Conservation (phyloP, 1,140 invertebrate genomes). For the Ostrea edulis region DNA sequence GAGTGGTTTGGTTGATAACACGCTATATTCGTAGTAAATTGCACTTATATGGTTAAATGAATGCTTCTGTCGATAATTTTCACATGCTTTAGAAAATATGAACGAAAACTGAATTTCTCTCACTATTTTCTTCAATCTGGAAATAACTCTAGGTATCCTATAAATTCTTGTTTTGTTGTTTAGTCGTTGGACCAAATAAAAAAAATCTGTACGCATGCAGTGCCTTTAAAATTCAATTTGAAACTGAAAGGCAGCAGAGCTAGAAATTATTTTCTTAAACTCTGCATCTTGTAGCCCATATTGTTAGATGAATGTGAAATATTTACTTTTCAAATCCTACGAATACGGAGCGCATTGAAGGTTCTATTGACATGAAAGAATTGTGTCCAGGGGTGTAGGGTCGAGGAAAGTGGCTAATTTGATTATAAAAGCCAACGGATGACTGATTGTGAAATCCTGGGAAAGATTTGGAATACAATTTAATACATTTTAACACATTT, state of each 20-base stretch:
- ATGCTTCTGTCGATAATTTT: no score
- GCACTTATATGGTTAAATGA: no score
- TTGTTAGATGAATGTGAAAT: not conserved
- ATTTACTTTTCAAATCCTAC: not conserved
- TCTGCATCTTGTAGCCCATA: not conserved
- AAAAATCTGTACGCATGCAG: no score
- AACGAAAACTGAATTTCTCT: no score
- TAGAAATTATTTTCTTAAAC: not conserved
- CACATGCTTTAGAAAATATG: no score
- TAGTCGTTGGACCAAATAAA: no score
- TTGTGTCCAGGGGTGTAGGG: not conserved
- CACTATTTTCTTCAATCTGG: no score
- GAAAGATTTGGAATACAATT: not conserved
- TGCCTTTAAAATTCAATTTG: not conserved
- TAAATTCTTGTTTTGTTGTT: no score
- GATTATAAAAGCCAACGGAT: not conserved
- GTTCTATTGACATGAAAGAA: not conserved
- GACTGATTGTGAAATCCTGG: not conserved
- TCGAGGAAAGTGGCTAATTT: not conserved
- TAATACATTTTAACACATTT: not conserved
- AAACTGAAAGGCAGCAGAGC: not conserved
- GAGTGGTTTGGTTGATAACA: no score
- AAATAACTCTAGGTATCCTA: no score
- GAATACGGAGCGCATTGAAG: not conserved
- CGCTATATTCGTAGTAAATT: no score